phyloP scores from a whole-genome alignment of 2,888 invertebrate genomes.

The Callinectes sapidus region DNA sequence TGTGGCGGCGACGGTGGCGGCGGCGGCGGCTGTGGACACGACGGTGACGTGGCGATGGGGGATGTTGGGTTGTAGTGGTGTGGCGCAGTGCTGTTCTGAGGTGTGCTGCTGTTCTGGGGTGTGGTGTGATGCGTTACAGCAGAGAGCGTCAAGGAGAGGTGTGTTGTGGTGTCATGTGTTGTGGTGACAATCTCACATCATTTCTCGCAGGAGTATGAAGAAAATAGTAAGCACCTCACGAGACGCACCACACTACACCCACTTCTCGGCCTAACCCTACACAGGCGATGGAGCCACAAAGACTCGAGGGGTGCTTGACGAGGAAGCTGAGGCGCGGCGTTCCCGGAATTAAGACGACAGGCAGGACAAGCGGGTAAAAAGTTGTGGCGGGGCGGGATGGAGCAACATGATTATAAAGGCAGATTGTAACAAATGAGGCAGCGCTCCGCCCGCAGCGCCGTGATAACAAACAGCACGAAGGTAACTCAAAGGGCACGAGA shows the following conservation, averaged over 20 bases:
- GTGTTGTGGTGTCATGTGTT: neutral
- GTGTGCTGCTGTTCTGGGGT: neutral
- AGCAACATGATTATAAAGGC: neutral
- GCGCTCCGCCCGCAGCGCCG: neutral
- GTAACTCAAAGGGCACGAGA: neutral
- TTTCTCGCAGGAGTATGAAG: neutral
- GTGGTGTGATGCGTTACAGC: neutral
- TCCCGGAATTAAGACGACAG: neutral
- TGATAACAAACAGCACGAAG: neutral
- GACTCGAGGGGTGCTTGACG: neutral
- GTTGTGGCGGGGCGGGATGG: neutral
- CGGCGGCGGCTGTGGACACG: neutral
- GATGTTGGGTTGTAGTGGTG: neutral
- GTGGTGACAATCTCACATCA: neutral
- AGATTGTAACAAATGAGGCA: neutral
- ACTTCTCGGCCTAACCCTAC: neutral
- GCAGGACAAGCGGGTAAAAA: neutral
- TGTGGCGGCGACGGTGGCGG: neutral
- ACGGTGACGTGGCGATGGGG: neutral
- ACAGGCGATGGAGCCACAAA: neutral
- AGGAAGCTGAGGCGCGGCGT: neutral
- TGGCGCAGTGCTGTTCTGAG: neutral
- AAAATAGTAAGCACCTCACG: neutral
- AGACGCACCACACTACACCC: neutral
- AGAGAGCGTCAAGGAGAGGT: neutral